Evolutionary conservation across 2,797 vertebrate genomes (phyloP).

Genomic region (Distichodus sexfasciatus): DNA sequence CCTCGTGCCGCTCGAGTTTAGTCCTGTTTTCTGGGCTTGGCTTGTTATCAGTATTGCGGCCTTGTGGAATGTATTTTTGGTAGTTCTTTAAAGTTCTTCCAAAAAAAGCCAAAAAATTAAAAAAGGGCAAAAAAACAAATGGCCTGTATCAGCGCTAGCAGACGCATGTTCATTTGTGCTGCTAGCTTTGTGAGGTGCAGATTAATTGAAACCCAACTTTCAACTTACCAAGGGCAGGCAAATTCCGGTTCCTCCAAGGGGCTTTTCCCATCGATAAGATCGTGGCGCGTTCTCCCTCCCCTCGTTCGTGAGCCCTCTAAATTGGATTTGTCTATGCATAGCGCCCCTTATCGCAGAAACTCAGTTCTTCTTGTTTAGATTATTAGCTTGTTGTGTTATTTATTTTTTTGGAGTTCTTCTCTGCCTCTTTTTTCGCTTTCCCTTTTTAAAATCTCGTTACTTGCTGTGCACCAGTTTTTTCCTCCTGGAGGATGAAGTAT

Average conservation of each 20-base stretch:
- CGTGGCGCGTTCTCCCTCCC: constrained; percentile 28
- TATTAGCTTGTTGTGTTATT: constrained; percentile 39
- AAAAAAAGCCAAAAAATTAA: no score
- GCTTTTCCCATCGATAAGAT: constrained; percentile 45
- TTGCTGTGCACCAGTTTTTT: constrained; percentile 27
- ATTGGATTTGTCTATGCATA: constrained; percentile 50
- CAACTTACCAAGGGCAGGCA: constrained; percentile 34
- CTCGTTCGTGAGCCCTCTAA: constrained; percentile 35
- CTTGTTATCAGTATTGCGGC: constrained; percentile 28
- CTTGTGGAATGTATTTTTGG: constrained; percentile 33
- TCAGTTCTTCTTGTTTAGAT: constrained; percentile 35
- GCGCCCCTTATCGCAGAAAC: constrained; percentile 47
- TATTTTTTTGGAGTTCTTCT: constrained; percentile 29
- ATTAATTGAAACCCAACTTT: constrained; percentile 51
- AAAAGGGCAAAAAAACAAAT: no score
- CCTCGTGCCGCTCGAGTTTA: constrained; percentile 19
- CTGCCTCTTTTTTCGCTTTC: constrained; percentile 29
- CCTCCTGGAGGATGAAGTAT: constrained; percentile 32
- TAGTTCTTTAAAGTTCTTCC: constrained; percentile 37
- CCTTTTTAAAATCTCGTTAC: constrained; percentile 30
- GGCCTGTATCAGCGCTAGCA: constrained; percentile 49
- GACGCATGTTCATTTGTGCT: constrained; percentile 41
- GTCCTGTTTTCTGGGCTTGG: constrained; percentile 3
- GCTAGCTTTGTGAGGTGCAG: constrained; percentile 39
- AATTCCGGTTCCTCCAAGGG: constrained; percentile 40